These are phyloP conservation scores for Bimastos eiseni DNA, from an alignment of 2,888 invertebrate genomes.

Conservation along the genomic window DNA sequence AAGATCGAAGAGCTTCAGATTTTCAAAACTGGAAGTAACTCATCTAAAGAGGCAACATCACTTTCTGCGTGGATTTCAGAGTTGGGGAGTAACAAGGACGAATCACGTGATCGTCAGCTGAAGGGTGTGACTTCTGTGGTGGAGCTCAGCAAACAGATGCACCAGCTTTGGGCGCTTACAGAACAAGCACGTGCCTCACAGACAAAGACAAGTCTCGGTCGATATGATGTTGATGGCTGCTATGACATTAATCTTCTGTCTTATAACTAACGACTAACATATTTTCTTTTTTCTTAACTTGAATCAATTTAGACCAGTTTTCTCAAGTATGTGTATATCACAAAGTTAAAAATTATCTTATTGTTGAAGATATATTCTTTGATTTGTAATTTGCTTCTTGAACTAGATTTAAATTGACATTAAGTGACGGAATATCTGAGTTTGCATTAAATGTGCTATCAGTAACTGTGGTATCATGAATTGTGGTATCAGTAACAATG, in stretches of 20 bases:
- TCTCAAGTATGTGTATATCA: background rate
- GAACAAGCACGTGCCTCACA: constrained; percentile 51
- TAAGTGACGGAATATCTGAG: background rate
- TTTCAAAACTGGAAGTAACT: constrained; percentile 29
- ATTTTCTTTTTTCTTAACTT: background rate
- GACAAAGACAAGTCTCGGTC: constrained; percentile 49
- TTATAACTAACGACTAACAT: constrained; percentile 49
- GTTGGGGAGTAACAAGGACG: constrained; percentile 43
- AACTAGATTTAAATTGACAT: background rate
- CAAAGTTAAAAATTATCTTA: background rate
- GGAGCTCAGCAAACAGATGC: constrained; percentile 50
- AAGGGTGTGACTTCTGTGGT: constrained; percentile 51
- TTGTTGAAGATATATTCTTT: background rate
- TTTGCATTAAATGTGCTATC: background rate
- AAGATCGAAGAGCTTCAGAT: constrained; percentile 53
- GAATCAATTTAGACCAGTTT: background rate
- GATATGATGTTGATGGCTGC: constrained; percentile 58
- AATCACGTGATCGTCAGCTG: constrained; percentile 7
- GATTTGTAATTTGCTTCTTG: background rate
- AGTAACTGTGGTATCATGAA: too few species aligned
- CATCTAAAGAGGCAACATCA: background rate
- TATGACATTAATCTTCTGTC: constrained; percentile 57
- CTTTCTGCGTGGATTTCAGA: constrained; percentile 28
- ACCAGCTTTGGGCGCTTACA: constrained; percentile 56
- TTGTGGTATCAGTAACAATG: too few species aligned